phyloP scores from a whole-genome alignment of 2,797 vertebrate genomes.

The Mormyrus proboscirostris region DNA sequence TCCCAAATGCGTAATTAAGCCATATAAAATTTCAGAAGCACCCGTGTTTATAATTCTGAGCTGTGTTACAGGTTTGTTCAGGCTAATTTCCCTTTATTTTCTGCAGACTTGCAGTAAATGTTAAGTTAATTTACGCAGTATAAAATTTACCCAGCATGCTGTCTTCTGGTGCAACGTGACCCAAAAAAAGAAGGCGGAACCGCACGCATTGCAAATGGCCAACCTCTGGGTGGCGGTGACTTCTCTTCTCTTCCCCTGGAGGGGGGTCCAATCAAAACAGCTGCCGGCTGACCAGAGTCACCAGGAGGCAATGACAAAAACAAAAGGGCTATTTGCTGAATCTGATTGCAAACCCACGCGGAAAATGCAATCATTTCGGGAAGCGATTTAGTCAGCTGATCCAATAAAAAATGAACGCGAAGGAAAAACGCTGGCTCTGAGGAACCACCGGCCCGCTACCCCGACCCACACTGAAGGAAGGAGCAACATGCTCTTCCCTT shows the following conservation, averaged over 20 bases:
- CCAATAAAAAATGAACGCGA: conserved; percentile 43
- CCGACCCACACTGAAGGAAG: not conserved
- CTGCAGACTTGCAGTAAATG: not conserved
- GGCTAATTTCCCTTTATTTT: not conserved
- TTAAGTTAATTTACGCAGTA: not conserved
- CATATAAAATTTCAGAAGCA: not conserved
- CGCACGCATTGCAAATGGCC: not conserved
- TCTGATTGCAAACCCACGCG: conserved; percentile 38
- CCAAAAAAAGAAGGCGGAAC: not conserved
- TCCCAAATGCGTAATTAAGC: not conserved
- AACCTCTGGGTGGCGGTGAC: not conserved
- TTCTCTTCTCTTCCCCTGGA: not conserved
- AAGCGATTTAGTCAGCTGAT: conserved; percentile 28
- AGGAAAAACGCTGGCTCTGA: not conserved
- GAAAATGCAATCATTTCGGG: conserved; percentile 44
- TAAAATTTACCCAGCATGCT: not conserved
- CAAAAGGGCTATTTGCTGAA: not conserved
- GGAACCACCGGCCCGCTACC: not conserved
- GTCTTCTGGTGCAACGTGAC: not conserved
- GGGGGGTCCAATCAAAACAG: not conserved
- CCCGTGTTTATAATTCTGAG: not conserved
- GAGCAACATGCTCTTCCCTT: conserved; percentile 14
- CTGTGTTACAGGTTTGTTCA: not conserved
- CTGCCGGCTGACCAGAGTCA: not conserved
- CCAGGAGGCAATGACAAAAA: not conserved